Percentiles rank a stretch among this genome's conserved stretches.
These are phyloP conservation scores for Halcyon malimbica DNA, from an alignment of 2,113 vertebrate species.

Conservation along the genomic window DNA sequence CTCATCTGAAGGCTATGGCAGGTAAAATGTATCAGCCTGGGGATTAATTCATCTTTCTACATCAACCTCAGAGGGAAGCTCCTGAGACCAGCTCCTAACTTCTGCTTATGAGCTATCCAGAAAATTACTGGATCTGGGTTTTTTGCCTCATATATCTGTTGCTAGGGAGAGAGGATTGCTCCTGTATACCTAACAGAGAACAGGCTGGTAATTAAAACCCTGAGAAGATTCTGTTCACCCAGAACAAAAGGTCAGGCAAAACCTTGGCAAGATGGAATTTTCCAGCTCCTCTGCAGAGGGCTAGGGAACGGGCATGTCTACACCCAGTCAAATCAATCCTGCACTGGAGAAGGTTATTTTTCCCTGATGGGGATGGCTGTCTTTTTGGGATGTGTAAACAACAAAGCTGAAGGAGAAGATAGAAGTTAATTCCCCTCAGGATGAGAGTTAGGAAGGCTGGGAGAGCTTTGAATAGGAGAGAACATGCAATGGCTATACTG, in stretches of 20 bases:
- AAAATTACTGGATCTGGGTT: background rate
- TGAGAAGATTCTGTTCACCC: background rate
- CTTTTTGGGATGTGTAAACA: background rate
- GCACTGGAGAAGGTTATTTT: background rate
- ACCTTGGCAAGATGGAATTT: slow-evolving; percentile 7
- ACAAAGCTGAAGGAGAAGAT: background rate
- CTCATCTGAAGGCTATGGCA: background rate
- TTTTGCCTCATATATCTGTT: slow-evolving; percentile 20
- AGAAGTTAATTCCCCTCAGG: background rate
- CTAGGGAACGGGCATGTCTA: background rate
- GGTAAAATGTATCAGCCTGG: background rate
- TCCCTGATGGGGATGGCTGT: background rate
- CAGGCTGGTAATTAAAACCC: background rate
- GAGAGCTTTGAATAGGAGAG: background rate
- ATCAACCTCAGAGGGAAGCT: background rate
- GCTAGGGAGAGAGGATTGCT: slow-evolving; percentile 14
- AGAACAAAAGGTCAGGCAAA: slow-evolving; percentile 48
- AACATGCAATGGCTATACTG: fast-evolving
- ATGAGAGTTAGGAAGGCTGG: background rate
- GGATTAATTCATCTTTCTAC: background rate
- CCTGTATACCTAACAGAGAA: background rate
- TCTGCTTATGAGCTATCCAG: background rate
- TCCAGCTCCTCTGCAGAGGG: background rate
- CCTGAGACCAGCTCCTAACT: background rate
- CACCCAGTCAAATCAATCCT: background rate